phyloP scores from a whole-genome alignment of 2,888 invertebrate genomes.

The Anthrax anthrax region DNA sequence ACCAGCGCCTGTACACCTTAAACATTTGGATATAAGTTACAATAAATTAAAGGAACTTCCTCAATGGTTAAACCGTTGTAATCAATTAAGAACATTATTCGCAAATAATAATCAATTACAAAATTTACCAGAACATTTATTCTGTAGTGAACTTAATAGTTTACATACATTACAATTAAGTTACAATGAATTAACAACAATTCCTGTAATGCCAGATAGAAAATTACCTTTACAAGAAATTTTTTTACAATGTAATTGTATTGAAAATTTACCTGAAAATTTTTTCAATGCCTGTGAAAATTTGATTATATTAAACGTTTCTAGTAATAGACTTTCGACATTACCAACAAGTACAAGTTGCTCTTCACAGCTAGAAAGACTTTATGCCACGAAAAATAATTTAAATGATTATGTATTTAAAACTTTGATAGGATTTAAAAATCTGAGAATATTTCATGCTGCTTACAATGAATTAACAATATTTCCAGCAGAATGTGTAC shows the following conservation, averaged over 20 bases:
- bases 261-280: conserved; percentile 58
- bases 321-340: conserved; percentile 61
- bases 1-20: conserved; percentile 54
- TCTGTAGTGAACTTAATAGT: conserved; percentile 57
- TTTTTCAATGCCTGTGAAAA: conserved; percentile 54
- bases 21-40: conserved; percentile 65
- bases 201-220: conserved; percentile 54
- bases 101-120: conserved; percentile 60
- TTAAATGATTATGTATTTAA: conserved; percentile 55
- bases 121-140: conserved; percentile 55
- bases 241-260: conserved; percentile 62
- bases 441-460: conserved; percentile 55
- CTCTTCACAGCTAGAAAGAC: conserved; percentile 48
- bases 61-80: conserved; percentile 62
- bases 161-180: conserved; percentile 60
- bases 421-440: conserved; percentile 47
- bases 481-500: conserved; percentile 58
- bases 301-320: conserved; percentile 57
- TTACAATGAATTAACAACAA: conserved; percentile 58
- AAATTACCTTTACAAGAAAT: conserved; percentile 52
- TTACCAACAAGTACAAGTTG: conserved; percentile 48
- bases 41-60: conserved; percentile 60
- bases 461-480: conserved; percentile 65
- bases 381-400: conserved; percentile 63
- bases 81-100: conserved; percentile 53